Evolutionary conservation across 1,140 invertebrate species (phyloP).

Genomic region (Drosophila ironensis): DNA sequence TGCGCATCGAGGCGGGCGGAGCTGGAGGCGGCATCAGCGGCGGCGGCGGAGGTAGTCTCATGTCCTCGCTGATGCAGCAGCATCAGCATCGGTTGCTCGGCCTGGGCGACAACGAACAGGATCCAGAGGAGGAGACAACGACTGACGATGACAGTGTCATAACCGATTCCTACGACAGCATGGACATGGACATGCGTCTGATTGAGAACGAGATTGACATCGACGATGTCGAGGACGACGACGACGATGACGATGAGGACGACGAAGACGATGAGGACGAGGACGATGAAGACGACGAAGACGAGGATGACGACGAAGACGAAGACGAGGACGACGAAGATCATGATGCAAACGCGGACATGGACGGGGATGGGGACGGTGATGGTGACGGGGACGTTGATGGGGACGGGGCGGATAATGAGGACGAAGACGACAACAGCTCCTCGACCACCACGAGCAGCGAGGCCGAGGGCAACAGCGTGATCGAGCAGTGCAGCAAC

Average conservation of each 20-base stretch:
- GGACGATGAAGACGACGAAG: conserved; percentile 32
- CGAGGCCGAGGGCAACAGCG: conserved; percentile 74
- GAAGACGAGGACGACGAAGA: conserved; percentile 47
- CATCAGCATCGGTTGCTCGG: no score
- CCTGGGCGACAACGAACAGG: conserved; percentile 52
- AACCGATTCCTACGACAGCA: conserved; percentile 67
- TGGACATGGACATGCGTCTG: conserved; percentile 67
- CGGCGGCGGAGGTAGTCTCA: background rate
- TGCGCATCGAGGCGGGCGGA: conserved; percentile 50
- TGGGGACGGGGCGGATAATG: conserved; percentile 35
- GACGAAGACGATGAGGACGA: conserved; percentile 42
- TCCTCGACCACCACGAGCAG: conserved; percentile 61
- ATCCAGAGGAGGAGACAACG: conserved; percentile 68
- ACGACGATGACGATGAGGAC: conserved; percentile 55
- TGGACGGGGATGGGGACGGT: conserved; percentile 34
- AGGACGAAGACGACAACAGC: conserved; percentile 37
- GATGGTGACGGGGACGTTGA: conserved; percentile 35
- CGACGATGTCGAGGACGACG: conserved; percentile 56
- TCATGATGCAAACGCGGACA: conserved; percentile 32
- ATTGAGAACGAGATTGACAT: conserved; percentile 63
- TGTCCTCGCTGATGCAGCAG: conserved; percentile 32
- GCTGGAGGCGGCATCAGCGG: no score
- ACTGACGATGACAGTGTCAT: conserved; percentile 72
- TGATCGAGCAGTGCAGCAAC: conserved; percentile 74
- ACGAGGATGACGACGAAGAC: conserved; percentile 41